Percentiles rank a stretch among this genome's conserved stretches.
Evolutionary conservation across 2,888 invertebrate species (phyloP).

Genomic region (Cotesia congregata): DNA sequence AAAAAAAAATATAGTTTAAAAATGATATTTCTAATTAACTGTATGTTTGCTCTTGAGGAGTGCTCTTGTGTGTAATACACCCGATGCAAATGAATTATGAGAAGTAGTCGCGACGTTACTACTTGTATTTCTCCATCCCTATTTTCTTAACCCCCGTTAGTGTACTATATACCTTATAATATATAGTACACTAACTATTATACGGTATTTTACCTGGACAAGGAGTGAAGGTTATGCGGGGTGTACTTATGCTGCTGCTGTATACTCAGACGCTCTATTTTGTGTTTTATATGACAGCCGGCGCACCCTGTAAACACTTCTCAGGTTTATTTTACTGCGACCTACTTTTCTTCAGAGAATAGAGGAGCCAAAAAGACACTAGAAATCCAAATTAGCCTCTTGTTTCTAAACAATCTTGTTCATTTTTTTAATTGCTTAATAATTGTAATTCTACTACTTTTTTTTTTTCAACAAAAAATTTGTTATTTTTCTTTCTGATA

Average conservation of each 20-base stretch:
- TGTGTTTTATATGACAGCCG: conserved; percentile 41
- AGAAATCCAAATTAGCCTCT: background rate
- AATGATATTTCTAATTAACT: conserved; percentile 39
- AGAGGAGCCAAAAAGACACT: conserved; percentile 14
- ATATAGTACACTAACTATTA: too few relatives aligned
- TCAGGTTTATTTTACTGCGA: conserved; percentile 47
- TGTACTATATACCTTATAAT: background rate
- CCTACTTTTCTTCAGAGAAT: conserved; percentile 43
- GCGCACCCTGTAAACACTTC: conserved; percentile 43
- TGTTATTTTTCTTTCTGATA: too few relatives aligned
- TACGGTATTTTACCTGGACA: conserved; percentile 17
- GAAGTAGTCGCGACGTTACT: conserved; percentile 11
- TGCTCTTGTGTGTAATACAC: conserved; percentile 8
- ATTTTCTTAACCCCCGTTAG: background rate
- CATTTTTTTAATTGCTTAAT: background rate
- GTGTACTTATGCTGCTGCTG: background rate
- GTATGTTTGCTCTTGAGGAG: conserved; percentile 33
- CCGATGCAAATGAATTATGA: conserved; percentile 44
- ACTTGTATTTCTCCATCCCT: background rate
- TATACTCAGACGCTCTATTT: conserved; percentile 37
- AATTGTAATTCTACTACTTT: background rate
- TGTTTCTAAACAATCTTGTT: background rate
- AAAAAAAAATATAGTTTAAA: conserved; percentile 13
- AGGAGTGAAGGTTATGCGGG: background rate
- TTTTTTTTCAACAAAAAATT: background rate